A percentile compares a stretch with the other conserved stretches of the same genome.
Evolutionary conservation across 2,797 vertebrate genomes (phyloP).

Genomic region (Cossypha dichroa): DNA sequence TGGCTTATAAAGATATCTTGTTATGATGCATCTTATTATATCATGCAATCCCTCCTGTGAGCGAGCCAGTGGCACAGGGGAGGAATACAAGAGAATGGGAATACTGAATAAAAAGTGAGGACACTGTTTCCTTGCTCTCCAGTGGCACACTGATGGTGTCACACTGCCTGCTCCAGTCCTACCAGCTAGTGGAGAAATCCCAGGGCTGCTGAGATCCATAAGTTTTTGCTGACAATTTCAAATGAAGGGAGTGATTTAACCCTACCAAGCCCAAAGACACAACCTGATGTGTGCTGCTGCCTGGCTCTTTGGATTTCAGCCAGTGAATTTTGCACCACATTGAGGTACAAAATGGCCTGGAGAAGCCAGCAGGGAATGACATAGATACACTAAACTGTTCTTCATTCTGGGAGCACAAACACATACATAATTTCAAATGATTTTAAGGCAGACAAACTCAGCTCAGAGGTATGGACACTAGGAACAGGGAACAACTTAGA

Average conservation of each 20-base stretch:
- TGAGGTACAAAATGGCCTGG: background rate
- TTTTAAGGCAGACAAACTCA: background rate
- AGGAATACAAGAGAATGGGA: background rate
- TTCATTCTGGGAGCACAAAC: background rate
- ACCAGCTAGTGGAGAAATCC: background rate
- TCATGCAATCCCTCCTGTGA: background rate
- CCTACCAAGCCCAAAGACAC: background rate
- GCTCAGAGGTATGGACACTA: background rate
- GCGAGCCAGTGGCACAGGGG: background rate
- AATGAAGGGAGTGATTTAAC: background rate
- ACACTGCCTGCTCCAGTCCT: accelerated
- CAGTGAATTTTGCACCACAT: background rate
- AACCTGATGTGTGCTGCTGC: background rate
- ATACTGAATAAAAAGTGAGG: accelerated
- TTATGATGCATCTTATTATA: background rate
- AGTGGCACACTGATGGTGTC: background rate
- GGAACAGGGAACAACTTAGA: background rate
- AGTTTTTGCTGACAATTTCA: background rate
- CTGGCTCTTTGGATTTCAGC: background rate
- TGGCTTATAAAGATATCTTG: background rate
- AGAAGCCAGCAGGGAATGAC: background rate
- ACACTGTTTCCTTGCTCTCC: background rate
- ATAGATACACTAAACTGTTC: background rate
- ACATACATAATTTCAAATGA: accelerated
- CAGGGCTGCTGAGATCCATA: background rate